Evolutionary conservation across 2,888 invertebrate genomes (phyloP).

Genomic region (Cataglyphis altisquamis): DNA sequence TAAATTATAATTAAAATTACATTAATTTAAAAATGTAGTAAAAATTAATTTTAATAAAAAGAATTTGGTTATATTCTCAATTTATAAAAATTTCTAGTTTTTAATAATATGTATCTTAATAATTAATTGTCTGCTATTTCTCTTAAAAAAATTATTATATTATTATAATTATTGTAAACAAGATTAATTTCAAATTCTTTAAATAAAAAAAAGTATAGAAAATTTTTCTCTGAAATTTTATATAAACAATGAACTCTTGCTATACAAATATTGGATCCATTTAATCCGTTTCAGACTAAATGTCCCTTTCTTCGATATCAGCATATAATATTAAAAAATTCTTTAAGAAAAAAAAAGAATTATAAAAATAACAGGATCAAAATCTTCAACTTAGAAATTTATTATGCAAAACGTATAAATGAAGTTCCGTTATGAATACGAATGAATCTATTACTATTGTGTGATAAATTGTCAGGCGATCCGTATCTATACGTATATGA

Average conservation of each 20-base stretch:
- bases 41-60: not conserved
- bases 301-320: not conserved
- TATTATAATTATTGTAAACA: not conserved
- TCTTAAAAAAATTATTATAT: slow-evolving; percentile 1
- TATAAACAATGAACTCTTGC: not conserved
- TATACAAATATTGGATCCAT: not conserved
- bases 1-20: too few relatives aligned
- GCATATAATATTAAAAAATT: not conserved
- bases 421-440: not conserved
- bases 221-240: not conserved
- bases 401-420: not conserved
- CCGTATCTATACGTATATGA: not conserved
- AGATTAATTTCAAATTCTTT: not conserved
- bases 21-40: not conserved
- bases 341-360: not conserved
- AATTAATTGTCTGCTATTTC: not conserved
- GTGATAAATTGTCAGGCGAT: not conserved
- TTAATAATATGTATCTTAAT: not conserved
- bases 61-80: not conserved
- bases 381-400: not conserved
- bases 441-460: not conserved
- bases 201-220: not conserved
- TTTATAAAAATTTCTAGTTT: not conserved
- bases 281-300: not conserved
- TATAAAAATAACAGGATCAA: not conserved